phyloP scores from a whole-genome alignment of 2,797 vertebrate species.

The Myotis myotis region DNA sequence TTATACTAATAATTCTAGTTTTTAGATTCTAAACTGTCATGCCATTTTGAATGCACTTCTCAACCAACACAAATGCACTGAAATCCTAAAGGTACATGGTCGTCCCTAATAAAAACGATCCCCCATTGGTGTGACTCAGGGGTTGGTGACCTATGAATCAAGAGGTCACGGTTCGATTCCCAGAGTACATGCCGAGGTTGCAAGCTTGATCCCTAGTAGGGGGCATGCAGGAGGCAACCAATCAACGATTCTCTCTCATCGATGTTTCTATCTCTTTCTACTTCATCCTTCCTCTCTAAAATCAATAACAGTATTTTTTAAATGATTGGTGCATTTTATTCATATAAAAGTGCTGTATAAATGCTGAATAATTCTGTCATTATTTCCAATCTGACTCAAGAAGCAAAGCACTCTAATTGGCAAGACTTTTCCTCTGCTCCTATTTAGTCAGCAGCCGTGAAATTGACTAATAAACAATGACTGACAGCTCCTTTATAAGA shows the following conservation, averaged over 20 bases:
- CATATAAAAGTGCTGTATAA: constrained; percentile 38
- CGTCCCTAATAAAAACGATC: constrained; percentile 19
- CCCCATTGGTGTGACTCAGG: accelerated
- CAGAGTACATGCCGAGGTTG: too few relatives aligned
- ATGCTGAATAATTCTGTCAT: constrained; percentile 37
- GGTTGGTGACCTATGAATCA: too few relatives aligned
- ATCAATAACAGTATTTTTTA: too few relatives aligned
- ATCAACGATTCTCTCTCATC: too few relatives aligned
- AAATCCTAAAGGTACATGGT: not conserved
- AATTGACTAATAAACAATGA: constrained; percentile 54
- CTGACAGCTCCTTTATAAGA: constrained; percentile 26
- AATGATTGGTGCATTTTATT: constrained; percentile 20
- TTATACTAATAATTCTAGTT: not conserved
- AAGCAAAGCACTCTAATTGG: constrained; percentile 41
- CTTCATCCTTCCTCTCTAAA: too few relatives aligned
- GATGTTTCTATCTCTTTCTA: too few relatives aligned
- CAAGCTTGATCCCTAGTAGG: too few relatives aligned
- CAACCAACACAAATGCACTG: not conserved
- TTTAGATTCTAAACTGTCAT: not conserved
- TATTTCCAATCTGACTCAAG: constrained; percentile 52
- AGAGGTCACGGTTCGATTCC: too few relatives aligned
- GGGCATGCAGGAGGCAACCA: too few relatives aligned
- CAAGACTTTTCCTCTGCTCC: not conserved
- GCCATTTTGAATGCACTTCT: not conserved
- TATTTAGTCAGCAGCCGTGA: constrained; percentile 46